Evolutionary conservation across 2,797 vertebrate species (phyloP), one percentile per base, ranked within the genome.

Genomic region (Coregonus sp.): DNA sequence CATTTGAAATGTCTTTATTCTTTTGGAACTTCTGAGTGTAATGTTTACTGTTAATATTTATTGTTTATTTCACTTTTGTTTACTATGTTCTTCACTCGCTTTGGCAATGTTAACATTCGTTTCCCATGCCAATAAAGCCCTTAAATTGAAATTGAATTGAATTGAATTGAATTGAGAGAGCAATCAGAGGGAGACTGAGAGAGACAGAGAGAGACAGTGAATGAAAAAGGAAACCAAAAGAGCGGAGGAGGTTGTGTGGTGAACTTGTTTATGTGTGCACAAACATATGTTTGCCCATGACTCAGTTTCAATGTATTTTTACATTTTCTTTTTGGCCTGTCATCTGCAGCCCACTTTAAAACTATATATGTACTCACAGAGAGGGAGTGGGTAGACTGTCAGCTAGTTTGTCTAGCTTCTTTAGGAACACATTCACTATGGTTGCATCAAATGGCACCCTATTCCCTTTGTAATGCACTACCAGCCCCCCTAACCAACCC

Each of bases 251-350:
- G 4, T 12, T n/a, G 18, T 56, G 67, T 4, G 40, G 18, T 61
- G 35, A 18, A 12, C 73, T 68, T 63, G 51, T 71, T 70, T 56
- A 20, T 76, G 70, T 72, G 56, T n/a, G 70, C 51, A 47, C 52
- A 69, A 15, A 35, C 51, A 4, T 20, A 47, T 0, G 2, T 47
- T 47, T 69, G 15, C 15, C 51, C 35, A 52, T 40, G 63, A 59
- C 33, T 29, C n/a, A 67, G 14, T 15, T 31, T 54, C 2, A 47
- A 7, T 76, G 3, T 61, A 12, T 51, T 70, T 16, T 61, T 76
- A 47, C 35, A 47, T 59, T 59, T 59, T 11, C 18, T 47, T 40
- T 37, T 47, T 47, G 9, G 37, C 40, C 40, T 47, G 40, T 47
- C 9, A 47, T 47, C 9, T 11, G 18, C n/a, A 33, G 56, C 65